Evolutionary conservation across 2,888 invertebrate genomes (phyloP).

Genomic region (Leptogaster cylindrica): DNA sequence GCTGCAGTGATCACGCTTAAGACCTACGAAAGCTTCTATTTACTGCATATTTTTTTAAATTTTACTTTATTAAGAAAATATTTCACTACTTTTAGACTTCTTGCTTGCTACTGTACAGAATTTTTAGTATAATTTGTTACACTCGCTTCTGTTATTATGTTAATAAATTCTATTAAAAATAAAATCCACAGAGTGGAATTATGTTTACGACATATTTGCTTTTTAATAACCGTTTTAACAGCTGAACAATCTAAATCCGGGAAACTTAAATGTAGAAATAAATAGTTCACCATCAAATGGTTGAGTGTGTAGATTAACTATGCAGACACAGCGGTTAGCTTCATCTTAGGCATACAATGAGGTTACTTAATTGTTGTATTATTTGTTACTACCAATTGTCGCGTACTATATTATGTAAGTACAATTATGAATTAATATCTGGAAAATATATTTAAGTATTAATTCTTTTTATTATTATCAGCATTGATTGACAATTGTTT

Average conservation of each 20-base stretch:
- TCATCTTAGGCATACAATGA: too few relatives aligned
- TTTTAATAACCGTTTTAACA: conserved; percentile 30
- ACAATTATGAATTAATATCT: neutral
- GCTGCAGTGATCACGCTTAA: conserved; percentile 27
- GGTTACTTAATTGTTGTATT: too few relatives aligned
- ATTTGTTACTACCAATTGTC: too few relatives aligned
- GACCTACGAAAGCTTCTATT: conserved; percentile 16
- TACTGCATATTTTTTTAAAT: neutral
- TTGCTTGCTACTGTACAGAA: conserved; percentile 14
- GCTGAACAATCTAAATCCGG: conserved; percentile 2
- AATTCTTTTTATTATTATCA: conserved; percentile 32
- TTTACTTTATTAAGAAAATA: conserved; percentile 23
- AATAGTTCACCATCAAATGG: too few relatives aligned
- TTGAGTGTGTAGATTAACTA: neutral
- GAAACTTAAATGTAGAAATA: conserved; percentile 5
- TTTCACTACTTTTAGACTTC: conserved; percentile 5
- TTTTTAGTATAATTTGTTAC: too few relatives aligned
- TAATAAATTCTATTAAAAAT: neutral
- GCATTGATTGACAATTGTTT: conserved; percentile 34
- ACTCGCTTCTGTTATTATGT: too few relatives aligned
- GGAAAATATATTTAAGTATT: neutral
- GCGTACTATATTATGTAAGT: neutral
- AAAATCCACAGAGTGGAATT: neutral
- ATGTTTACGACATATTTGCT: conserved; percentile 18
- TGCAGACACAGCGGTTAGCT: neutral